Conservation (phyloP, 2,113 vertebrate species). For the Phaethon lepturus region DNA sequence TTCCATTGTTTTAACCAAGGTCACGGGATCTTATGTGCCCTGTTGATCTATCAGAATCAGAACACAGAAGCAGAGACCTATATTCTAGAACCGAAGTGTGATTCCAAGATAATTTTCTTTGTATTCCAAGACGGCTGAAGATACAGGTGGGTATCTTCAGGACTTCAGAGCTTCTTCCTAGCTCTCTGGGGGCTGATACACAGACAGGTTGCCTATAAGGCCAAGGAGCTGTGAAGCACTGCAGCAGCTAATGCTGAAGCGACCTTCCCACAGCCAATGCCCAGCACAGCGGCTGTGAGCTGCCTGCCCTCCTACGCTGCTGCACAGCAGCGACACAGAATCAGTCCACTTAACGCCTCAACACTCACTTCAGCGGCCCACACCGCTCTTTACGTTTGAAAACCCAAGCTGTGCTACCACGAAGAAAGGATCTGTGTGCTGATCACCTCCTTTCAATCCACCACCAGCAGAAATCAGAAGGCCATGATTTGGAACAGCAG, state of each 20-base stretch:
- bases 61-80: not conserved
- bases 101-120: not conserved
- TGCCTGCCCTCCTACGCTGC: not conserved
- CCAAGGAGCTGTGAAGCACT: not conserved
- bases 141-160: not conserved
- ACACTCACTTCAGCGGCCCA: fast-evolving
- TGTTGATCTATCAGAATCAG: not conserved
- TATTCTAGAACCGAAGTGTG: not conserved
- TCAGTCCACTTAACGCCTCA: fast-evolving
- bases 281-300: not conserved
- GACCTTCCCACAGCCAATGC: not conserved
- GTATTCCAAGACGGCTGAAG: not conserved
- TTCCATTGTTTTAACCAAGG: not conserved
- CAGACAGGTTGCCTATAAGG: fast-evolving
- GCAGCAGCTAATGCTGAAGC: not conserved
- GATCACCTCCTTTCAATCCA: not conserved
- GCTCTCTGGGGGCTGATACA: fast-evolving
- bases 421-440: not conserved
- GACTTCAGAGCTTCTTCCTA: not conserved
- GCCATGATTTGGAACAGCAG: not conserved
- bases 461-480: not conserved
- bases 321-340: fast-evolving
- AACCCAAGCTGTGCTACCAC: fast-evolving
- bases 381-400: fast-evolving
- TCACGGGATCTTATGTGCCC: not conserved